These are phyloP conservation scores for Pelagia noctiluca DNA, from an alignment of 30 jellyfish, hydroid and myxozoan genomes.

Conservation along the genomic window DNA sequence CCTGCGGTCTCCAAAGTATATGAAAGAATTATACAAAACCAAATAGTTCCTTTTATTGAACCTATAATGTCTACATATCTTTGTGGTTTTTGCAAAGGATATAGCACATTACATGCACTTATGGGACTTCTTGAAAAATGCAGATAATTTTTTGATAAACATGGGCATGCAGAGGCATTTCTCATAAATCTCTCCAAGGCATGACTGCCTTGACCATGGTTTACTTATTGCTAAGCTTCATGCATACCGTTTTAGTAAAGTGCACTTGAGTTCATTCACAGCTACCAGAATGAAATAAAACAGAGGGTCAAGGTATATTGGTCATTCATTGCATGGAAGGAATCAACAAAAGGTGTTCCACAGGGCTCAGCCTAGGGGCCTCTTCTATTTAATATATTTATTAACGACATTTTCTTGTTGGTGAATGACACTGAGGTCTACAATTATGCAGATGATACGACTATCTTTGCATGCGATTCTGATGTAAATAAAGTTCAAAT, in stretches of 20 bases:
- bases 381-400: neutral
- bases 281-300: conserved; percentile 5
- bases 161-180: conserved; percentile 34
- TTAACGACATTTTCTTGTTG: too few species aligned
- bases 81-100: conserved; percentile 26
- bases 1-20: conserved; percentile 24
- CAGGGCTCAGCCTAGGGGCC: conserved; percentile 22
- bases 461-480: conserved; percentile 41
- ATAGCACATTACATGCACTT: conserved; percentile 9
- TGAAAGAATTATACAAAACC: conserved; percentile 3
- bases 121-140: conserved; percentile 10
- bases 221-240: conserved; percentile 35
- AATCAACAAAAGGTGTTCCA: conserved; percentile 19
- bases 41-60: conserved; percentile 10
- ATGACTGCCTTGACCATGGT: conserved; percentile 34
- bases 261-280: conserved; percentile 14
- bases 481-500: conserved; percentile 7
- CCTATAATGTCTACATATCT: conserved; percentile 16
- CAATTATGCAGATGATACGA: too few species aligned
- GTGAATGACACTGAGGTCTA: too few species aligned
- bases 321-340: neutral
- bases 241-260: conserved; percentile 22
- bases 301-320: conserved; percentile 17
- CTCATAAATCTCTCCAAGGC: conserved; percentile 25
- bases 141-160: conserved; percentile 4